Evolutionary conservation across 2,888 invertebrate species (phyloP).

Genomic region (Leptogaster cylindrica): DNA sequence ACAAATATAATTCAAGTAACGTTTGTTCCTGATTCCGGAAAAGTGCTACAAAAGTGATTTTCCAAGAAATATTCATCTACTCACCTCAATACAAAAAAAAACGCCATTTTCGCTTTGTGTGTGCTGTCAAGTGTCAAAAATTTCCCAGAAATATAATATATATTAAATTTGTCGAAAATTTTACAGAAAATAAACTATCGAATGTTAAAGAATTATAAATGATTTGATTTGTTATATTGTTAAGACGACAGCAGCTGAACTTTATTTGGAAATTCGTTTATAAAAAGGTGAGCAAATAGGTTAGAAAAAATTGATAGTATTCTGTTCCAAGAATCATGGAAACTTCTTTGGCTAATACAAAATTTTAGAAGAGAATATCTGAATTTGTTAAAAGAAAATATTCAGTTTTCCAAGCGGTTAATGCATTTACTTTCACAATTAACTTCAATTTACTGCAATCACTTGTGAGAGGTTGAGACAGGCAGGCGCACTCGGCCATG

Average conservation of each 20-base stretch:
- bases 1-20: background rate
- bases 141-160: background rate
- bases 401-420: no score
- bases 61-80: no score
- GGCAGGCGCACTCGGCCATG: constrained; percentile 28
- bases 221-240: constrained; percentile 2
- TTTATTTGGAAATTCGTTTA: no score
- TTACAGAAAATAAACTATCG: background rate
- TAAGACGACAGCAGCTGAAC: no score
- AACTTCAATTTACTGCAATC: constrained; percentile 10
- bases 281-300: no score
- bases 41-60: background rate
- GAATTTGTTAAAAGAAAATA: background rate
- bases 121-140: constrained; percentile 32
- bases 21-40: constrained; percentile 5
- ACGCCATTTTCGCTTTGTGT: constrained; percentile 29
- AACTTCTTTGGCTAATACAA: background rate
- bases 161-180: constrained; percentile 5
- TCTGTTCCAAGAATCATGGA: no score
- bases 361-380: constrained; percentile 4
- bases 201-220: constrained; percentile 13
- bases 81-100: background rate
- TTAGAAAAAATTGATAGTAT: no score
- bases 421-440: constrained; percentile 21
- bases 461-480: background rate